Evolutionary conservation across 1,140 invertebrate species (phyloP).

Genomic region (Zaprionus capensis): DNA sequence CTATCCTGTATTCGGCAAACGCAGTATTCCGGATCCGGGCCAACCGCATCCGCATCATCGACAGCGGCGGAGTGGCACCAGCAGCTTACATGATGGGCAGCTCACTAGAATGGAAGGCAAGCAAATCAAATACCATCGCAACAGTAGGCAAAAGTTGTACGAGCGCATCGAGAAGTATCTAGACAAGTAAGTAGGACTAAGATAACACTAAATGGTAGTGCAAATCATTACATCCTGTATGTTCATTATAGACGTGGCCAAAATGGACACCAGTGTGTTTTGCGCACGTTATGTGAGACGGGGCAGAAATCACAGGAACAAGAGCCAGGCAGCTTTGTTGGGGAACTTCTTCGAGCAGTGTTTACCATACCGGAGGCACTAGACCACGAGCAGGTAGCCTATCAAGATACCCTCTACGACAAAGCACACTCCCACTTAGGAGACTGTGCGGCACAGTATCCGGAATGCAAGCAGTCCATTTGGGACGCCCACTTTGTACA

Average conservation of each 20-base stretch:
- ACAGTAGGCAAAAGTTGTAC: slow-evolving; percentile 86
- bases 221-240: background rate
- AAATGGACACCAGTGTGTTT: slow-evolving; percentile 88
- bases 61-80: slow-evolving; percentile 84
- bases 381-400: slow-evolving; percentile 60
- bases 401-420: slow-evolving; percentile 68
- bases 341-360: slow-evolving; percentile 74
- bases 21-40: slow-evolving; percentile 84
- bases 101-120: slow-evolving; percentile 79
- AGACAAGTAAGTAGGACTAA: slow-evolving; percentile 85
- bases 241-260: slow-evolving; percentile 67
- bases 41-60: slow-evolving; percentile 78
- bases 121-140: slow-evolving; percentile 86
- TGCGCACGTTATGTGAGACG: slow-evolving; percentile 90
- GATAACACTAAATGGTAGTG: background rate
- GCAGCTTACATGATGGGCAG: slow-evolving; percentile 52
- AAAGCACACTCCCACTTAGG: slow-evolving; percentile 65
- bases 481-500: slow-evolving; percentile 74
- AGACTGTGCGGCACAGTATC: slow-evolving; percentile 70
- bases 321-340: slow-evolving; percentile 80
- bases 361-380: slow-evolving; percentile 79
- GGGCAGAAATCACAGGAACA: slow-evolving; percentile 87
- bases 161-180: slow-evolving; percentile 87
- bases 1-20: slow-evolving; percentile 86
- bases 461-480: slow-evolving; percentile 74